Base-by-base conservation (phyloP, 2,113 vertebrate species). In the Paedocypris sp. region DNA sequence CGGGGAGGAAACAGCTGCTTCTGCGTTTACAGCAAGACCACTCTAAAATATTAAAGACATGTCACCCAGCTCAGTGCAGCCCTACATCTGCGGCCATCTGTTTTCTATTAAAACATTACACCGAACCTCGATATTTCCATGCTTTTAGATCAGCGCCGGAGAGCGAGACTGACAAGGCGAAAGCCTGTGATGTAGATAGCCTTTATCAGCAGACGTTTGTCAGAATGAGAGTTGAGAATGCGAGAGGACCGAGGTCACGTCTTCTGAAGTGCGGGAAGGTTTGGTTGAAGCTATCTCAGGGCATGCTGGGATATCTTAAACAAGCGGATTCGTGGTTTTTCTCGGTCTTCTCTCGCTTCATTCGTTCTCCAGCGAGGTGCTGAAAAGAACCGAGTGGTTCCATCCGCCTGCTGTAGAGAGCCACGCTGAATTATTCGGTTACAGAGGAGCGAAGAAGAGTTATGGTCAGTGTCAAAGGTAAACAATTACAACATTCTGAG, bases 31-130 rank as follows among this genome's bases (percentile, higher is more conserved):
- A 78, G 79, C 78, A 82, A 81, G 78, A 80, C 83, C 86, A 86
- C 85, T 87, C 81, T 86, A 80, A 83, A 86, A 85, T 86, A 87
- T 87, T 87, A 86, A 86, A 86, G 79, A 82, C 69, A 70, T 81
- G 81, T 81, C 79, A 80, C 79, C 76, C 71, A 67, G 72, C 64
- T 63, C 76, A 33, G 67, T 73, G 73, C 73, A 74, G 77, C 77
- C 70, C 63, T 77, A 77, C 78, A 79, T 82, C 82, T 77, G 80
- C 71, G 76, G 71, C 79, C 83, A 86, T 86, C 83, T 83, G 85
- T 74, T 83, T 83, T 83, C 80, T 82, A 85, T 83, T 85, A 84
- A 83, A 70, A 79, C 79, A 79, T 80, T 80, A 77, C 75, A 79
- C 74, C 74, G 79, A 74, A 73, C 72, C 57, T 49, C 47, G 75